Conservation (phyloP, 1,140 invertebrate species). For the Leptestheria dahalacensis region DNA sequence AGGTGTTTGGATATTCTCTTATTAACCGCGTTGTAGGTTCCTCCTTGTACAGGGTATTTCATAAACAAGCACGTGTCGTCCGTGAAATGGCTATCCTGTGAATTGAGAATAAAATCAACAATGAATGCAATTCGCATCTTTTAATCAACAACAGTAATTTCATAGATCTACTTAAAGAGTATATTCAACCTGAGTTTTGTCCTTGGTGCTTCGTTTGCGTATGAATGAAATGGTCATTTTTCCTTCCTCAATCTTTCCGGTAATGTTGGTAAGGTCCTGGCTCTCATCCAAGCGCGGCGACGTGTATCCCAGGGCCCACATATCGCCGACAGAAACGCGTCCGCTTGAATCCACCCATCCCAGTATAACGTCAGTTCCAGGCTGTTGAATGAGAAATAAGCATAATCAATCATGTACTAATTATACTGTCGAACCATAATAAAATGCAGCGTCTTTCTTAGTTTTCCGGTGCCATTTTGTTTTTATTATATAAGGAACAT, state of each 20-base stretch:
- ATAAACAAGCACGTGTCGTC: slow-evolving; percentile 69
- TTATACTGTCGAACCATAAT: too few relatives aligned
- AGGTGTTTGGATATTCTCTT: slow-evolving; percentile 75
- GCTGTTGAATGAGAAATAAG: slow-evolving; percentile 32
- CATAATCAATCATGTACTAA: too few relatives aligned
- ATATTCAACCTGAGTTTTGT: slow-evolving; percentile 41
- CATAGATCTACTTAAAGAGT: too few relatives aligned
- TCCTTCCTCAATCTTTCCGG: slow-evolving; percentile 55
- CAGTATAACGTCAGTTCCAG: slow-evolving; percentile 65
- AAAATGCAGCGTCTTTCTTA: too few relatives aligned
- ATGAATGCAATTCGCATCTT: background rate
- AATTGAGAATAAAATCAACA: background rate
- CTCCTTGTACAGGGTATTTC: slow-evolving; percentile 74
- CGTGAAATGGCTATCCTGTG: slow-evolving; percentile 57
- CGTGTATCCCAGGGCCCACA: slow-evolving; percentile 46
- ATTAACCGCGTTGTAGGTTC: slow-evolving; percentile 60
- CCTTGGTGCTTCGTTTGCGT: slow-evolving; percentile 57
- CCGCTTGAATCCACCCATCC: slow-evolving; percentile 69
- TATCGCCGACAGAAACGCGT: slow-evolving; percentile 70
- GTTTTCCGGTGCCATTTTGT: too few relatives aligned
- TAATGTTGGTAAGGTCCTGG: slow-evolving; percentile 57
- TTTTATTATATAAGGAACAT: too few relatives aligned
- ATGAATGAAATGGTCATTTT: slow-evolving; percentile 62
- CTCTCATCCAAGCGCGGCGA: slow-evolving; percentile 48
- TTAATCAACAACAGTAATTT: too few relatives aligned